A percentile compares a stretch with the other conserved stretches of the same genome.
phyloP scores from a whole-genome alignment of 2,797 vertebrate species.

The Hirundo rustica region DNA sequence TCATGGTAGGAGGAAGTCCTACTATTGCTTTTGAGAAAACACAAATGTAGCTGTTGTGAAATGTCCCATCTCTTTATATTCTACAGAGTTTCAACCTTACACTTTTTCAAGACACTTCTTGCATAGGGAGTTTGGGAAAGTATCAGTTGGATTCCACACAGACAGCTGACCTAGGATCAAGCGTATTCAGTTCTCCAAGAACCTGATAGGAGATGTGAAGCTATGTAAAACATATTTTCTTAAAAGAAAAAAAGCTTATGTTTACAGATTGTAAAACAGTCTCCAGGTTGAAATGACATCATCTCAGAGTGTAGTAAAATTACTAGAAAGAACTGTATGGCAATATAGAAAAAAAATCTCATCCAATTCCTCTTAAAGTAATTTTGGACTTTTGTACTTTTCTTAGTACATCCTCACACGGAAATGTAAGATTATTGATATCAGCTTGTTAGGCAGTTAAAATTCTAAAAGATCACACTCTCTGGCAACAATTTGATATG shows the following conservation, averaged over 20 bases:
- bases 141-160: not conserved
- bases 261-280: not conserved
- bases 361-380: not conserved
- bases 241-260: not conserved
- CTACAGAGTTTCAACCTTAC: not conserved
- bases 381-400: not conserved
- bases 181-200: not conserved
- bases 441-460: not conserved
- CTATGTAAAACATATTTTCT: not conserved
- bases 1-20: not conserved
- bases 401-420: not conserved
- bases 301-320: not conserved
- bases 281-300: not conserved
- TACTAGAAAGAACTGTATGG: not conserved
- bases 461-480: not conserved
- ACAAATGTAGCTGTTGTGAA: not conserved
- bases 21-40: not conserved
- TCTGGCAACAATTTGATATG: not conserved
- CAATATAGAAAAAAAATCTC: not conserved
- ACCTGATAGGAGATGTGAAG: not conserved
- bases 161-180: not conserved
- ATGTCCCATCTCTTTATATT: not conserved
- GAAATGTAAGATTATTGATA: not conserved
- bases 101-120: not conserved
- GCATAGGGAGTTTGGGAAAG: not conserved